Evolutionary conservation across 2,888 invertebrate genomes (phyloP), one percentile per base, ranked within the genome.

Genomic region (Palloptera scutellata): DNA sequence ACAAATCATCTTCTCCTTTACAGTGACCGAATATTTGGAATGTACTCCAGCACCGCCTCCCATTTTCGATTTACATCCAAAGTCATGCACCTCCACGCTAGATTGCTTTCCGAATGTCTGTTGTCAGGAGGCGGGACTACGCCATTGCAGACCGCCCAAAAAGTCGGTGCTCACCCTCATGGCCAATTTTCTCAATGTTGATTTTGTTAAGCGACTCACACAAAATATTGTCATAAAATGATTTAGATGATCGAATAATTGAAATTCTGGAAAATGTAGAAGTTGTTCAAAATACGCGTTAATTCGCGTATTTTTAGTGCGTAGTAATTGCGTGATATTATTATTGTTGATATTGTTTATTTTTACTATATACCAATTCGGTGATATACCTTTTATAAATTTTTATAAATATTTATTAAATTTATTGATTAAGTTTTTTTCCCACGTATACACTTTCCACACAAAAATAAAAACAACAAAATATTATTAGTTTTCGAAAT

Each of bases 31-130:
- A 72, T 92, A 91, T 77, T 85, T 92, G 76, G 92, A 92, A 80
- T 93, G 92, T 79, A 91, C 92, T 15, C 86, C 90, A 52, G 86
- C 89, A 1, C 89, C 89, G 10, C 91, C 92, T 9, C 89, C 91
- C 15, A 85, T 89, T 71, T 87, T 90, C 68, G 92, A 92, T 83
- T 78, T 90, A 64, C 91, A 92, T 83, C 91, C 92, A 1, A 91
- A 90, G 77, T 84, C 88, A 40, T 93, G 93, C 80, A 88, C 88
- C 70, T 90, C 89, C 8, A 89, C 90, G 13, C 86, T 92, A 4
- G 92, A 92, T 81, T 93, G 93, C 80, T 92, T 92, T 82, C 92
- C 93, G 9, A 92, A 92, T 84, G 86, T 93, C 68, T 93, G 92
- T 80, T 93, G 93, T 71, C 92, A 92, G 73, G 93, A 93, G 83